Conservation (phyloP, 2,797 vertebrate species). For the Miichthys miiuy region DNA sequence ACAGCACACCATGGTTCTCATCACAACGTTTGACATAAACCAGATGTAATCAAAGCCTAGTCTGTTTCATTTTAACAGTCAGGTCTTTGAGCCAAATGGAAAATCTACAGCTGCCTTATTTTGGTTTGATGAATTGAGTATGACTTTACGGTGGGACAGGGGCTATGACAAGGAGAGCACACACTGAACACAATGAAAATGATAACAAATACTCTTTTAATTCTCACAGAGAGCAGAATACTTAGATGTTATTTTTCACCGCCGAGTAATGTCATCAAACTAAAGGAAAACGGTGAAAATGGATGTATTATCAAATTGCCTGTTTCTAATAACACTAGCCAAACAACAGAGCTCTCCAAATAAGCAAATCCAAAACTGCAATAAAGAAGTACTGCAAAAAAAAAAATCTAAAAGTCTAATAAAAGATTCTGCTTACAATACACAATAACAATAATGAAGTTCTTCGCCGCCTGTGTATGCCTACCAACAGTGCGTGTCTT, state of each 20-base stretch:
- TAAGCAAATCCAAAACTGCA: slow-evolving; percentile 54
- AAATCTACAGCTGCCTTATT: slow-evolving; percentile 63
- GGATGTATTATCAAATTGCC: slow-evolving; percentile 53
- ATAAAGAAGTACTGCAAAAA: slow-evolving; percentile 52
- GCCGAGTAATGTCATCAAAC: slow-evolving; percentile 33
- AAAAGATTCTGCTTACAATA: slow-evolving; percentile 64
- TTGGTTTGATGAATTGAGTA: slow-evolving; percentile 47
- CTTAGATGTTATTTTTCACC: slow-evolving; percentile 26
- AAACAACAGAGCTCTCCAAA: slow-evolving; percentile 44
- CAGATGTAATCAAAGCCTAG: slow-evolving; percentile 70
- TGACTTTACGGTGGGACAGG: slow-evolving; percentile 29
- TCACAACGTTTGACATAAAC: slow-evolving; percentile 59
- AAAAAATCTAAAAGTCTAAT: slow-evolving; percentile 48
- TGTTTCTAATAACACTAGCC: slow-evolving; percentile 44
- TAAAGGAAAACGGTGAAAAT: slow-evolving; percentile 37
- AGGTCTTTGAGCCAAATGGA: slow-evolving; percentile 61
- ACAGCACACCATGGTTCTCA: slow-evolving; percentile 57
- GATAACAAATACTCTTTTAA: slow-evolving; percentile 30
- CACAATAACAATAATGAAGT: slow-evolving; percentile 54
- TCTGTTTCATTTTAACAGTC: slow-evolving; percentile 67
- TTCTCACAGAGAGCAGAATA: slow-evolving; percentile 11
- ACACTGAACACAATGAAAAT: slow-evolving; percentile 23
- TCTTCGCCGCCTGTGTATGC: slow-evolving; percentile 35
- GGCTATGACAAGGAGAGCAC: slow-evolving; percentile 27
- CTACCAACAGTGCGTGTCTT: slow-evolving; percentile 35